Conservation (phyloP, 1,140 invertebrate species). For the Drosophila suzukii region DNA sequence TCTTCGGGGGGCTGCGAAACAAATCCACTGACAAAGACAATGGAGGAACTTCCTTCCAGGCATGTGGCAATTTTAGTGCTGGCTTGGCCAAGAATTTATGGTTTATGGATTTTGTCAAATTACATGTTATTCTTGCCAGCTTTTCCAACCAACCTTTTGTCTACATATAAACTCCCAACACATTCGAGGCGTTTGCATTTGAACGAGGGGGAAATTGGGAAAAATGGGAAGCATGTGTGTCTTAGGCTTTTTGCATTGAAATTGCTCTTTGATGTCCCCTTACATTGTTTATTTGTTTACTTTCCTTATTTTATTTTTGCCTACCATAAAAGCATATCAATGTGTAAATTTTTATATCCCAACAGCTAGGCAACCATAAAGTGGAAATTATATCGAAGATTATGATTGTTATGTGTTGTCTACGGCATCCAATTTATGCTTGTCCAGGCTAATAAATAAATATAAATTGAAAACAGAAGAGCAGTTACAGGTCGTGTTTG, state of each 20-base stretch:
- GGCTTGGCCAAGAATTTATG: constrained; percentile 68
- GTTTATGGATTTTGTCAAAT: constrained; percentile 81
- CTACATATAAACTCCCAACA: constrained; percentile 78
- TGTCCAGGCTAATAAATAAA: constrained; percentile 48
- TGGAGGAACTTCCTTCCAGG: constrained; percentile 3
- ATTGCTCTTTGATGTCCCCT: constrained; percentile 70
- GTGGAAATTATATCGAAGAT: constrained; percentile 77
- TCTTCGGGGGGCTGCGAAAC: constrained; percentile 32
- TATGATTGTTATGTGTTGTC: constrained; percentile 64
- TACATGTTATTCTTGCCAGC: constrained; percentile 47
- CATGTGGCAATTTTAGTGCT: constrained; percentile 59
- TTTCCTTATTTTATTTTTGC: constrained; percentile 29
- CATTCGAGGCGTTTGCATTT: constrained; percentile 50
- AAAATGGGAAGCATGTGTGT: constrained; percentile 35
- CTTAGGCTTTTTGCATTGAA: constrained; percentile 65
- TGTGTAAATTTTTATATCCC: constrained; percentile 68
- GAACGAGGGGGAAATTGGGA: constrained; percentile 5
- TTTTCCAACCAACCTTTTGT: constrained; percentile 64
- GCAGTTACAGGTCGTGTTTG: constrained; percentile 18
- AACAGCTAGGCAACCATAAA: constrained; percentile 57
- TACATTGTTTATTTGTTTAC: constrained; percentile 71
- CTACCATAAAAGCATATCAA: constrained; percentile 72
- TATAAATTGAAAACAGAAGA: constrained; percentile 54
- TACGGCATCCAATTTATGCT: constrained; percentile 32
- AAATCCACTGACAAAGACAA: constrained; percentile 64